Percentiles rank a stretch among this genome's conserved stretches.
Conservation (phyloP, 2,113 vertebrate species). For the Datnioides undecimradiatus region DNA sequence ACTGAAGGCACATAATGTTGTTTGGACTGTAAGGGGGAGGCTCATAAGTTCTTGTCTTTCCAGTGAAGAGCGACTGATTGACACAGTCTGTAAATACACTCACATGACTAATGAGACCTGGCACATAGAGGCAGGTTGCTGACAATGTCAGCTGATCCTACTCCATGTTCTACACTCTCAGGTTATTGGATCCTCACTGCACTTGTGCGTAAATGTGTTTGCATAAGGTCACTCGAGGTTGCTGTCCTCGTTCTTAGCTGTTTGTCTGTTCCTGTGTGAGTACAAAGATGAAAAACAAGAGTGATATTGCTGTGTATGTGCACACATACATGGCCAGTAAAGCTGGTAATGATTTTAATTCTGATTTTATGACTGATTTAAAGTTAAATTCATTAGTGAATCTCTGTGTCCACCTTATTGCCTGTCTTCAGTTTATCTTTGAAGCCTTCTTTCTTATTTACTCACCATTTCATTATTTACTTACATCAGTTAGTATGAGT, state of each 20-base stretch:
- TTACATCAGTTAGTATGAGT: no score
- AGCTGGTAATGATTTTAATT: no score
- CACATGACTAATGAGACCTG: neutral
- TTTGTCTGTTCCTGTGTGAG: no score
- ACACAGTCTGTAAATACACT: neutral
- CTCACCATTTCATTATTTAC: no score
- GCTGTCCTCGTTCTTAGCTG: no score
- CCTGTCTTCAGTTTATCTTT: neutral
- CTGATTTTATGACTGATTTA: no score
- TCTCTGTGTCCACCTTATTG: no score
- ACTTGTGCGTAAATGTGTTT: neutral
- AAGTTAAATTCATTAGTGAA: no score
- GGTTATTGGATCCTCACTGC: slow-evolving; percentile 14
- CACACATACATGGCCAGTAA: no score
- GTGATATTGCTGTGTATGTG: no score
- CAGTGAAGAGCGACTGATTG: neutral
- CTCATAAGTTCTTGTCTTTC: neutral
- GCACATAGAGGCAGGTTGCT: slow-evolving; percentile 7
- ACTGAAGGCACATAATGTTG: neutral
- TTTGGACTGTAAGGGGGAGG: neutral
- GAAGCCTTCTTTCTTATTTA: neutral
- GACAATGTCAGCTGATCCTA: neutral
- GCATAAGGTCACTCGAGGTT: neutral
- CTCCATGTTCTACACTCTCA: neutral
- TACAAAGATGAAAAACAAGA: no score